These are phyloP conservation scores for Spinibarbus caldwelli DNA, from an alignment of 2,797 vertebrate species.

Conservation along the genomic window DNA sequence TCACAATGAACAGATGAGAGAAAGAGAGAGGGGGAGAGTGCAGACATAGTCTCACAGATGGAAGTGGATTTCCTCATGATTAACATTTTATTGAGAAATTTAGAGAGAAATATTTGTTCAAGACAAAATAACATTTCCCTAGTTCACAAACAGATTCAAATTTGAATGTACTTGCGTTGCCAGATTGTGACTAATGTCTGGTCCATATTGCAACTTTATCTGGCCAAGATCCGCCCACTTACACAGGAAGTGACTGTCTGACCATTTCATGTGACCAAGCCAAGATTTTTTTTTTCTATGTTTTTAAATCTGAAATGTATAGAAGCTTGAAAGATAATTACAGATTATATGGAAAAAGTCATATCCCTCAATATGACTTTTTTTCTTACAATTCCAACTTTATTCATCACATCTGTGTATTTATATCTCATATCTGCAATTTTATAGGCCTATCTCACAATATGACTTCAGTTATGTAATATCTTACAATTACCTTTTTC, in stretches of 20 bases:
- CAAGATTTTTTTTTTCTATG: background rate
- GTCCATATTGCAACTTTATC: conserved; percentile 1
- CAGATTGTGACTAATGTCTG: background rate
- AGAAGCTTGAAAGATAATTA: background rate
- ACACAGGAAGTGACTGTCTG: background rate
- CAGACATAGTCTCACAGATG: conserved; percentile 48
- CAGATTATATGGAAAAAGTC: background rate
- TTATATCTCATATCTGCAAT: background rate
- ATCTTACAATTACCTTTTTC: background rate
- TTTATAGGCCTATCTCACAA: background rate
- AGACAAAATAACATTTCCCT: background rate
- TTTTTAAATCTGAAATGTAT: conserved; percentile 2
- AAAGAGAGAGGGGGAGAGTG: conserved; percentile 1
- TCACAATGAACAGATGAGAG: conserved; percentile 23
- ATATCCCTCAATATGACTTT: background rate
- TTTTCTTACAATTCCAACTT: background rate
- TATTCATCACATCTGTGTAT: background rate
- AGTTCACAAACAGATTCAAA: background rate
- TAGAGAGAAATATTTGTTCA: background rate
- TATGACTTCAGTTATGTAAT: background rate
- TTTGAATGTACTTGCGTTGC: background rate
- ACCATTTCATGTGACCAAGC: background rate
- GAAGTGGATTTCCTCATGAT: conserved; percentile 16
- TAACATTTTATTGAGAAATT: background rate
- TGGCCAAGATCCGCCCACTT: background rate